A percentile compares a stretch with the other conserved stretches of the same genome.
Conservation (phyloP, 2,113 vertebrate genomes). For the Ciconia stormi region DNA sequence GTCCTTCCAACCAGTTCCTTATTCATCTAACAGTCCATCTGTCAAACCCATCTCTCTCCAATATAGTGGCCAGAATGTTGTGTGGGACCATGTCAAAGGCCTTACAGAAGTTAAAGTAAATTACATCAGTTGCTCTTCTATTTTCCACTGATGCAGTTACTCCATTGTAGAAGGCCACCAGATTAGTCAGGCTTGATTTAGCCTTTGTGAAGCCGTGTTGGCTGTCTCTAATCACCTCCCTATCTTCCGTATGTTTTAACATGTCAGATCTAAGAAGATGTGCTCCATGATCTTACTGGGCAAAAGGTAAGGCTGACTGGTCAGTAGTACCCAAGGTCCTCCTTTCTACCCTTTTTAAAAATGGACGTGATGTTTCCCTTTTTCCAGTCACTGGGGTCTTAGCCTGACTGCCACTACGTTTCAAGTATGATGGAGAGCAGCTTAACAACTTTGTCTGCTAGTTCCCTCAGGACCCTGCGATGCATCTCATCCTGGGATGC, state of each 20-base stretch:
- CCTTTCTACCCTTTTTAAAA: not conserved
- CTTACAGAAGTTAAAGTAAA: not conserved
- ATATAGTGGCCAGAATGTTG: not conserved
- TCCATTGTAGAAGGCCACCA: not conserved
- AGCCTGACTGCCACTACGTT: not conserved
- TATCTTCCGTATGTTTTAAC: not conserved
- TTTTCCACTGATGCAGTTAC: not conserved
- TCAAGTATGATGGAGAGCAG: not conserved
- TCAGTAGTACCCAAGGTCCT: not conserved
- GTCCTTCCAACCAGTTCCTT: not conserved
- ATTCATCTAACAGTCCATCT: not conserved
- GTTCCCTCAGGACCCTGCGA: not conserved
- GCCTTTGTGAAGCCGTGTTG: not conserved
- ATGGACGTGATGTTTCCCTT: accelerated
- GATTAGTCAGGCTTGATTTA: not conserved
- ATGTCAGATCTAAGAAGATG: not conserved
- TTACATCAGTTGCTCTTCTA: not conserved
- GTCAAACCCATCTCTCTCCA: not conserved
- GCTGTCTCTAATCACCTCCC: not conserved
- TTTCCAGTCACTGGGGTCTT: not conserved
- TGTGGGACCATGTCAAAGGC: not conserved
- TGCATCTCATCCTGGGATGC: not conserved
- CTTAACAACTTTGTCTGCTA: not conserved
- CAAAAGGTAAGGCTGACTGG: not conserved
- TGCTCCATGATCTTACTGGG: not conserved